These are phyloP conservation scores for Decapterus maruadsi DNA, from an alignment of 2,797 vertebrate genomes.

Conservation along the genomic window DNA sequence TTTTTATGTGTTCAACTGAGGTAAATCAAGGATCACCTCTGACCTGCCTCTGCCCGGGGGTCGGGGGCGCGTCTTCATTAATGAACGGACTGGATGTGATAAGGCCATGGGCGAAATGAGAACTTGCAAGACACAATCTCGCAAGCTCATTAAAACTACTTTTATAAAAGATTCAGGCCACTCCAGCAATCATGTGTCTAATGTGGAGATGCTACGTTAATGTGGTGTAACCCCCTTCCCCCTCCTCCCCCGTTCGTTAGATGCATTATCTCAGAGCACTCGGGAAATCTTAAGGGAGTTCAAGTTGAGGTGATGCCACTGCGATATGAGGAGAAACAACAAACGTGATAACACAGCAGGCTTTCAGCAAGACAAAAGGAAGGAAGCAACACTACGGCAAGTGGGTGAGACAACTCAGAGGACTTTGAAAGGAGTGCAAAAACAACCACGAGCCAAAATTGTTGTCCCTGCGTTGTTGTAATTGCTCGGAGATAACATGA, in stretches of 20 bases:
- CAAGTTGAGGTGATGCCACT: slow-evolving; percentile 46
- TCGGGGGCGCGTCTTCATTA: slow-evolving; percentile 62
- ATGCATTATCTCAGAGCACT: slow-evolving; percentile 59
- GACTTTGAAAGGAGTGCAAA: slow-evolving; percentile 33
- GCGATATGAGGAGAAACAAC: slow-evolving; percentile 36
- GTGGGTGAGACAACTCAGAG: slow-evolving; percentile 21
- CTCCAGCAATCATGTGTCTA: slow-evolving; percentile 41
- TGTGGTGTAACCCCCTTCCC: slow-evolving; percentile 27
- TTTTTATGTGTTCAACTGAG: slow-evolving; percentile 44
- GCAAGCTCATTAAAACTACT: slow-evolving; percentile 58
- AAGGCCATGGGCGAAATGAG: slow-evolving; percentile 58
- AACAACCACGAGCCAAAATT: slow-evolving; percentile 40
- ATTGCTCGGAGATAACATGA: slow-evolving; percentile 32
- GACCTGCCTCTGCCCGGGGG: slow-evolving; percentile 57
- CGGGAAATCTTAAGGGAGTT: slow-evolving; percentile 54
- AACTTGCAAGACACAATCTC: slow-evolving; percentile 45
- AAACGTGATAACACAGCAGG: slow-evolving; percentile 35
- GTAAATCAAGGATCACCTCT: slow-evolving; percentile 54
- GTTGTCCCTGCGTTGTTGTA: slow-evolving; percentile 28
- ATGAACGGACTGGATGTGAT: slow-evolving; percentile 60
- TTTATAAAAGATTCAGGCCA: slow-evolving; percentile 70
- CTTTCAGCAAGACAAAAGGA: slow-evolving; percentile 52
- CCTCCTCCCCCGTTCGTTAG: slow-evolving; percentile 48
- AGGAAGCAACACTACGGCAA: slow-evolving; percentile 20
- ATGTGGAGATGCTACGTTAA: slow-evolving; percentile 36